These are phyloP conservation scores for Etheostoma spectabile DNA, from an alignment of 2,113 vertebrate genomes.

Conservation along the genomic window DNA sequence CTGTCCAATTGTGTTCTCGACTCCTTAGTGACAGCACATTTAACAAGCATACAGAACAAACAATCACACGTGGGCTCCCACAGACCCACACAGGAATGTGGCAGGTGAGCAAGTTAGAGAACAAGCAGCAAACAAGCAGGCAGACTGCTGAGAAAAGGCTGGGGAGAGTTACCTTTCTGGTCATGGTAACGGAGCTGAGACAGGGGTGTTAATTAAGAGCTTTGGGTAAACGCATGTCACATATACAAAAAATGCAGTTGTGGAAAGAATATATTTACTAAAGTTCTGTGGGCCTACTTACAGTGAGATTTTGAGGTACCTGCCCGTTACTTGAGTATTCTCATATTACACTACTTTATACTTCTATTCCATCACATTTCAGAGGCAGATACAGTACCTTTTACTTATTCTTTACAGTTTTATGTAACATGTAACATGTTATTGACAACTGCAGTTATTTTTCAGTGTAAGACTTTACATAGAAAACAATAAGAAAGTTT, in stretches of 20 bases:
- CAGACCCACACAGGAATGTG: constrained; percentile 36
- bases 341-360: neutral
- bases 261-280: neutral
- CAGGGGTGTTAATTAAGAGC: constrained; percentile 71
- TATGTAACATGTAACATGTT: neutral
- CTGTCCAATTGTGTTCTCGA: constrained; percentile 32
- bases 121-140: constrained; percentile 47
- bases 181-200: constrained; percentile 47
- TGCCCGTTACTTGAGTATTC: neutral
- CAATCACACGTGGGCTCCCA: neutral
- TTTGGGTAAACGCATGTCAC: constrained; percentile 48
- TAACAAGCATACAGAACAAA: constrained; percentile 37
- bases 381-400: neutral
- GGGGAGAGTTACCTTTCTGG: constrained; percentile 13
- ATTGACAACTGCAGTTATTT: neutral
- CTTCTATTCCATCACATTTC: neutral
- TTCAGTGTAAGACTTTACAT: neutral
- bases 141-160: constrained; percentile 37
- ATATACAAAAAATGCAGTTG: neutral
- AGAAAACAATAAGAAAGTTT: neutral
- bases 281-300: neutral
- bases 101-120: constrained; percentile 46
- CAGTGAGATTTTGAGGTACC: neutral
- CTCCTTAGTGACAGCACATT: constrained; percentile 26
- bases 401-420: neutral